Base-by-base conservation (phyloP, 2,797 vertebrate species). In the Gymnodraco acuticeps region DNA sequence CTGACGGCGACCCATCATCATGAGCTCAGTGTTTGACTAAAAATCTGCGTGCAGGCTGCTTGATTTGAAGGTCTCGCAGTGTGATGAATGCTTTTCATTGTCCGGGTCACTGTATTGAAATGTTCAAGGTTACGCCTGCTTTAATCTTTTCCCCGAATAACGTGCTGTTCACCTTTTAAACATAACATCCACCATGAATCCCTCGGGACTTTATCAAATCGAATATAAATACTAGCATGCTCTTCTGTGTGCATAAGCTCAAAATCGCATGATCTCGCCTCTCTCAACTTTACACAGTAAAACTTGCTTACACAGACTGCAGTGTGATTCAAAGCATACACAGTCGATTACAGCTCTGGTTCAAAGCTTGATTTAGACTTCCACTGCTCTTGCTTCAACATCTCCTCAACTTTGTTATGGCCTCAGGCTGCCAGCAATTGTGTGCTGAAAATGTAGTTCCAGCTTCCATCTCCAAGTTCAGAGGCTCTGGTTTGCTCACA, bases 361-460 rank as follows among this genome's bases (percentile, higher is more conserved):
- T 91, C 80, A 82, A 89, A 88, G 86, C 81, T 85, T 33, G 73
- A 89, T 80, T 80, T 80, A 76, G 69, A 79, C 85, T 78, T 81
- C 77, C 79, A 64, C 82, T 19, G 68, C 68, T 88, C 82, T 67
- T 75, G 56, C 70, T 80, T 82, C 83, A 77, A 73, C 83, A 79
- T 88, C 87, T 83, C 71, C 71, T 76, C 75, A 69, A 78, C 83
- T 86, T 82, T 87, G 91, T 90, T 91, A 85, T 92, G 89, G 89
- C 93, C 92, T 69, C 61, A 10, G 89, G 94, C 85, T 70, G 74
- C 62, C 60, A 38, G 80, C 85, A 76, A 84, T 82, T 81, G 80
- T 82, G 68, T 52, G 73, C 86, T 82, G 82, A 89, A 79, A 86
- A 86, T 86, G 84, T 59, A 83, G 85, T 80, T 90, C 85, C 70